Base-by-base conservation (phyloP, 2,113 vertebrate genomes). In the Rynchops niger region DNA sequence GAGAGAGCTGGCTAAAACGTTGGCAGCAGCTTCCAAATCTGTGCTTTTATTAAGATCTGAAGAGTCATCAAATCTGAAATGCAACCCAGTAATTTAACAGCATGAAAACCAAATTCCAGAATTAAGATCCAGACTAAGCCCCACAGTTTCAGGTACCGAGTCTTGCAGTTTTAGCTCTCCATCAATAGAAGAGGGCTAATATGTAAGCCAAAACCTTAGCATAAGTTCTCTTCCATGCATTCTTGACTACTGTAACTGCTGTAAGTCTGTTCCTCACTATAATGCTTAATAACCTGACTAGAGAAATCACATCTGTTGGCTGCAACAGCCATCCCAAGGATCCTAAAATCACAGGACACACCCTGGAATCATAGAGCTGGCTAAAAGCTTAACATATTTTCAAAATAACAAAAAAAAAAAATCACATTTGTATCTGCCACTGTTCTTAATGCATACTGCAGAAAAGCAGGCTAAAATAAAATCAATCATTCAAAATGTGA, bases 31-130 rank as follows among this genome's bases (percentile, higher is more conserved):
- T 84, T 38, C 78, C 61, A 88, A n/a, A 82, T 25, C 38, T 11
- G 2, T 1, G 0, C 15, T 30, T 11, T 45, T 9, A 14, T 2
- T 29, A 55, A 43, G 34, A 40, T 3, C 26, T 91, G 47, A 81
- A 8, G 9, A 69, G 56, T 17, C 43, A 52, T 47, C 78, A 23
- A 26, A 61, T 38, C 62, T 15, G 15, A 71, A 78, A 34, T 25
- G 69, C 8, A 78, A 11, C 13, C 11, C 26, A 26, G 27, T 69
- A 2, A 43, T 12, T 29, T 12, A 22, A 43, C 70, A 80, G 42
- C n/a, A 21, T 1, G 3, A n/a, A 50, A 50, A 47, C 1, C 3
- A 9, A n/a, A 40, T 21, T 63, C 17, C 47, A 42, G 58, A 85
- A 42, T 36, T 40, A 56, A 72, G 23, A 58, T 36, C 52, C 67